Base-by-base conservation (phyloP, 2,888 invertebrate species). In the Orgyia antiqua region DNA sequence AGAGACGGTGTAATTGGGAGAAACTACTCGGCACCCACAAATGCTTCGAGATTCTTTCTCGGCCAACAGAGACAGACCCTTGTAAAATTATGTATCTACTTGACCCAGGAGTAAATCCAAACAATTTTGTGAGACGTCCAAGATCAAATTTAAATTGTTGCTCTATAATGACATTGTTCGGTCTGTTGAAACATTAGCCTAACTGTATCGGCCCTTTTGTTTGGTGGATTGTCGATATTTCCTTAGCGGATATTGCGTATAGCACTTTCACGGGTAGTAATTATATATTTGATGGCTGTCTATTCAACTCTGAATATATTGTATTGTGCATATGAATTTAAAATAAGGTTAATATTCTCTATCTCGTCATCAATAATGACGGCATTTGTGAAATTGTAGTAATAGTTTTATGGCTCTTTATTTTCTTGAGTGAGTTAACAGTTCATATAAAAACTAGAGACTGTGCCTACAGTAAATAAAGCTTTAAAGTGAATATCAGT, bases 1-100 rank as follows among this genome's bases (percentile, higher is more conserved):
- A 80, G 79, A 77, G 75, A 68, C 77, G 70, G 58, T 73, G 79
- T 86, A 86, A 86, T 86, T 86, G 82, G 82, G 78, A 78, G 82
- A 83, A 82, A 83, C 80, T 80, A 69, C 68, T 65, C 69, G 62
- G 66, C 75, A 72, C 76, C 78, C 76, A 70, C 76, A 75, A 78
- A 79, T 74, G 75, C 73, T n/a, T 74, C 68, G 72, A 72, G 73
- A 72, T 77, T 73, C 58, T 50, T 65, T 56, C 49, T 44, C 52
- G 65, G 43, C 79, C 76, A 76, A 58, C 57, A 37, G 43, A 50
- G 33, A 37, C 39, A 58, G 79, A 74, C 51, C 74, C 57, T 49
- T 68, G 51, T 56, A 65, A 68, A 61, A 59, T 58, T 58, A 45
- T 47, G 32, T 23, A 12, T 41, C 37, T 40, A 41, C 52, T 42